Conservation (phyloP, 1,140 invertebrate species). For the Belonocnema kinseyi region DNA sequence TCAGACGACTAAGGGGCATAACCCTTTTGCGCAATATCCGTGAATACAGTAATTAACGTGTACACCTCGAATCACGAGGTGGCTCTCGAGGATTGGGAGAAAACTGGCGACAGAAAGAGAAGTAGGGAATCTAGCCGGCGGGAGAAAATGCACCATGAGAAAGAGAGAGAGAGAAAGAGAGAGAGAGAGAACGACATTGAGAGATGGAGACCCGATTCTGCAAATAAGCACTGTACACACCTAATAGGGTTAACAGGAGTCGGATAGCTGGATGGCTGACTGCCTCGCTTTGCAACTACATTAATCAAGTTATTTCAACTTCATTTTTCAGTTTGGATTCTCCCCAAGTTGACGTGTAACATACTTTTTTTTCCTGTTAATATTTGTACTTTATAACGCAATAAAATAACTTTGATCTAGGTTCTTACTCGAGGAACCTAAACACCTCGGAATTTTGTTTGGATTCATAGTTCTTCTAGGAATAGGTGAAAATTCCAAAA, state of each 20-base stretch:
- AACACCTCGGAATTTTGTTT: no score
- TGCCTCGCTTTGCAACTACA: not conserved
- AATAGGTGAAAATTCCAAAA: no score
- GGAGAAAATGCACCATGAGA: constrained; percentile 6
- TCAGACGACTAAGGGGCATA: constrained; percentile 65
- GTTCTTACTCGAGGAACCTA: no score
- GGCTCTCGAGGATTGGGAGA: constrained; percentile 41
- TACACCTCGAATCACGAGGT: constrained; percentile 65
- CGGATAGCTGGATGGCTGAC: not conserved
- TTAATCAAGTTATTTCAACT: constrained; percentile 3
- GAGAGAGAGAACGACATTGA: constrained; percentile 27
- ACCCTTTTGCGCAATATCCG: constrained; percentile 66
- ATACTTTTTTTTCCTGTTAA: no score
- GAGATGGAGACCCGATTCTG: constrained; percentile 45
- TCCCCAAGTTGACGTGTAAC: not conserved
- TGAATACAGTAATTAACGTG: constrained; percentile 71
- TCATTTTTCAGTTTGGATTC: not conserved
- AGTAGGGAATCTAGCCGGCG: not conserved
- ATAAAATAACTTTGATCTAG: no score
- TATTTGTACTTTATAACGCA: no score
- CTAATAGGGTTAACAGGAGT: constrained; percentile 47
- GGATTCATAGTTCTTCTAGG: no score
- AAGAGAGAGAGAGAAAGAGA: constrained; percentile 30
- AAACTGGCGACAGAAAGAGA: constrained; percentile 42
- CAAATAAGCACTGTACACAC: constrained; percentile 52